phyloP scores from a whole-genome alignment of 1,140 invertebrate genomes.

The Hermetia illucens region DNA sequence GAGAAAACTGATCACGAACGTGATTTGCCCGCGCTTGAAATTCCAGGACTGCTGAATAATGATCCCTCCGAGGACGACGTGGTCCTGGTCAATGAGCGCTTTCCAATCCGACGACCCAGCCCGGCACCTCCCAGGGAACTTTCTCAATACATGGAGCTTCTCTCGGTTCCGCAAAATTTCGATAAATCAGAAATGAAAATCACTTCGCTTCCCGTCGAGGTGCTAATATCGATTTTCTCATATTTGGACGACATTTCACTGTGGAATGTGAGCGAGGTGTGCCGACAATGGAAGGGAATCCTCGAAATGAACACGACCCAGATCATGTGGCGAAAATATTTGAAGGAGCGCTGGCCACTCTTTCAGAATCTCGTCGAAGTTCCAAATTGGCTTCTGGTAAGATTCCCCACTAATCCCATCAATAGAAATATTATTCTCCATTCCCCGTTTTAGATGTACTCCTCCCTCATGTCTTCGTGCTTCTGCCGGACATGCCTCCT shows the following conservation, averaged over 20 bases:
- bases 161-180: conserved; percentile 9
- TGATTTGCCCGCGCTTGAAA: too few species aligned
- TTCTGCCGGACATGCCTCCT: conserved; percentile 74
- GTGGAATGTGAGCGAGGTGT: conserved; percentile 74
- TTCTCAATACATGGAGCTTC: conserved; percentile 17
- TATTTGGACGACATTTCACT: conserved; percentile 84
- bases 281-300: conserved; percentile 67
- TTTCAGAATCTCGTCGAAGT: conserved; percentile 55
- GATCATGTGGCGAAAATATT: conserved; percentile 62
- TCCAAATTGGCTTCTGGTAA: conserved; percentile 62
- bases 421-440: not conserved
- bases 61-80: too few species aligned
- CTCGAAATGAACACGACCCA: conserved; percentile 58
- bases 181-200: conserved; percentile 8
- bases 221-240: conserved; percentile 74
- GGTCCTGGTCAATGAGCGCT: too few species aligned
- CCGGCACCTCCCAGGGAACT: conserved; percentile 17
- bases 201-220: conserved; percentile 35
- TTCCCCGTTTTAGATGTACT: conserved; percentile 34
- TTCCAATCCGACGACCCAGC: conserved; percentile 21
- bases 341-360: conserved; percentile 64
- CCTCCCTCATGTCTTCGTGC: conserved; percentile 50
- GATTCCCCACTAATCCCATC: conserved; percentile 17
- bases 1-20: conserved; percentile 21
- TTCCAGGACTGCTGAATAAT: too few species aligned